phyloP scores from a whole-genome alignment of 2,888 invertebrate species.

The Phortica okadai region DNA sequence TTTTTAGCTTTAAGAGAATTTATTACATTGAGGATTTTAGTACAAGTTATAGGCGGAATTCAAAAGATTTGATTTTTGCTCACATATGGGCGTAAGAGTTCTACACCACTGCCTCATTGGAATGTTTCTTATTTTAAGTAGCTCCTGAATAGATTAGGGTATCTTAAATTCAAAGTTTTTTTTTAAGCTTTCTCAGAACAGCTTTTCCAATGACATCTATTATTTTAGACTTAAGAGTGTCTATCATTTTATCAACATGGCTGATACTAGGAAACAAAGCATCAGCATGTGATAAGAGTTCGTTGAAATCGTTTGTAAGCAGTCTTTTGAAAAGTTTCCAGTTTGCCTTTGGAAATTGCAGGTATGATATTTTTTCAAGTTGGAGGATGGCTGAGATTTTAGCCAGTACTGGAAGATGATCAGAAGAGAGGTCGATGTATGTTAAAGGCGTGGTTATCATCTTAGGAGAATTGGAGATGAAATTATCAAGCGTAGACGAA shows the following conservation, averaged over 20 bases:
- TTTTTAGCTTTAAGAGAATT: neutral
- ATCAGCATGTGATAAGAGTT: neutral
- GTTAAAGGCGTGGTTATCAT: neutral
- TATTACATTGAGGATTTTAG: neutral
- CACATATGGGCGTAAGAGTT: neutral
- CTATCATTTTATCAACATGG: neutral
- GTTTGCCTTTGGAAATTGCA: neutral
- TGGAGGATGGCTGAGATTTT: no score
- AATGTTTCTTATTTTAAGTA: neutral
- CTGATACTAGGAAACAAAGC: neutral
- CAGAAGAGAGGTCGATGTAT: neutral
- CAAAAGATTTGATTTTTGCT: slow-evolving; percentile 39
- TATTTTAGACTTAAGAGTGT: no score
- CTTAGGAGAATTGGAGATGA: slow-evolving; percentile 27
- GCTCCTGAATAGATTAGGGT: neutral
- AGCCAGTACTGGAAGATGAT: neutral
- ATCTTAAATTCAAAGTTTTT: neutral
- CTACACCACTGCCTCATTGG: neutral
- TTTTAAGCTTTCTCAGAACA: no score
- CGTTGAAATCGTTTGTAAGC: neutral
- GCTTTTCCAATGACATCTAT: neutral
- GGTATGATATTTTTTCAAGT: neutral
- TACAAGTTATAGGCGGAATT: no score
- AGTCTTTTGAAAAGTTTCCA: neutral
- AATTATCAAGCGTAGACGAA: slow-evolving; percentile 32